Conservation (phyloP, 2,888 invertebrate genomes). For the Drosophila borborema region DNA sequence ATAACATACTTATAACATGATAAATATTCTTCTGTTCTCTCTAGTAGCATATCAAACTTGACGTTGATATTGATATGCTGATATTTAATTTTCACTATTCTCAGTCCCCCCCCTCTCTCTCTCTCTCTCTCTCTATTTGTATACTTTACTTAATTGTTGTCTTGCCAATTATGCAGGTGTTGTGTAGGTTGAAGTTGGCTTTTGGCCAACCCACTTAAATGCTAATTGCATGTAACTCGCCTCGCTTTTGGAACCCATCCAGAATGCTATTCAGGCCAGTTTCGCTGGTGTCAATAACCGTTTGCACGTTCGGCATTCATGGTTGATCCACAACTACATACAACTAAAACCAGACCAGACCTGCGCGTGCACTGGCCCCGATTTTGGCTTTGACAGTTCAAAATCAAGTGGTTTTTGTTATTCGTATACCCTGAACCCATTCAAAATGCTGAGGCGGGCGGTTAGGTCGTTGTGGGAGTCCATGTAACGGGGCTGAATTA, state of each 20-base stretch:
- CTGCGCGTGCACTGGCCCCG: constrained; percentile 48
- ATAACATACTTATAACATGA: no score
- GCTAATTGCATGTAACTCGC: constrained; percentile 3
- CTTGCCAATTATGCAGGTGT: background rate
- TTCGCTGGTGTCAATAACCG: constrained; percentile 64
- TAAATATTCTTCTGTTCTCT: no score
- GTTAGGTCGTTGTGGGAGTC: no score
- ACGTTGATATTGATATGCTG: background rate
- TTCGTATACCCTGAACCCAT: constrained; percentile 6
- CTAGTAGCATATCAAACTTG: background rate
- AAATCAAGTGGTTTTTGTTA: constrained; percentile 46
- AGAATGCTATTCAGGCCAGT: constrained; percentile 51
- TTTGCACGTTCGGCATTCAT: constrained; percentile 60
- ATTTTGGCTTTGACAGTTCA: constrained; percentile 72
- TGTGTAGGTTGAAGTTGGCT: constrained; percentile 9
- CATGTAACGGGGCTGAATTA: background rate
- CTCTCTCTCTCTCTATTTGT: no score
- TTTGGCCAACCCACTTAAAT: constrained; percentile 13
- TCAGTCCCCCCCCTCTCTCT: background rate
- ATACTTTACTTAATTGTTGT: background rate
- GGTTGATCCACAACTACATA: constrained; percentile 45
- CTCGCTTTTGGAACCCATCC: constrained; percentile 25
- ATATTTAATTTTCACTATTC: background rate
- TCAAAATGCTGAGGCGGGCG: background rate
- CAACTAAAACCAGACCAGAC: constrained; percentile 38